Base-by-base conservation (phyloP, 2,888 invertebrate genomes). In the Pemphredon lugubris region DNA sequence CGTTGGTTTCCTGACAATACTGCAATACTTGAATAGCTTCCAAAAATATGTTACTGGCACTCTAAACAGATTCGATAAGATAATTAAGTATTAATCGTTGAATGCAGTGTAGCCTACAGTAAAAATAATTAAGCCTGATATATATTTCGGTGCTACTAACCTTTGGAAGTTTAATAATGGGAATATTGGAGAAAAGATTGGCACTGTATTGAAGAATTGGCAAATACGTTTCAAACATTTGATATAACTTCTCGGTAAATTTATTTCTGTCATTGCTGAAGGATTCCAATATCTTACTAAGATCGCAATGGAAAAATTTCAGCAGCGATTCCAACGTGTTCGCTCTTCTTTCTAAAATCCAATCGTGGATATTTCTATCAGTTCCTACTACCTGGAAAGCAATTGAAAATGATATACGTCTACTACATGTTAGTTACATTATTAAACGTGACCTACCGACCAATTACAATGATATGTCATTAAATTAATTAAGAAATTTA, bases 191-290 rank as follows among this genome's bases (percentile, higher is more conserved):
- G 89, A 97, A 96, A 75, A 95, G 93, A 88, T 96, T 96, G 50
- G 96, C 95, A 48, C 95, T 95, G 83, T 94, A 94, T 87, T 95
- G 95, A 71, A 96, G 91, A 85, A 96, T 94, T 18, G 96, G 96
- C 55, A 97, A 92, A 89, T 96, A 97, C n/a, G 95, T 95, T 90
- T 96, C 96, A 89, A 97, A 95, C 84, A 97, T 95, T 85, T 95
- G 94, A 89, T 95, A 95, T 66, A 97, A 91, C 87, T 96, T 96
- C 81, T 94, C 94, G 23, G 93, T 91, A 75, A 95, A 92, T 83
- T 92, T 92, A 71, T 91, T 91, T 60, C 90, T 88, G 39, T 92
- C 92, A 32, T 90, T 90, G 75, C 91, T 89, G 89, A 92, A 81
- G 85, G 92, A 92, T 89, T 91, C 84, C 1, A 93, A 93, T 79